These are phyloP conservation scores for Prosopocoilus inquinatus DNA, from an alignment of 2,888 invertebrate genomes.

Conservation along the genomic window DNA sequence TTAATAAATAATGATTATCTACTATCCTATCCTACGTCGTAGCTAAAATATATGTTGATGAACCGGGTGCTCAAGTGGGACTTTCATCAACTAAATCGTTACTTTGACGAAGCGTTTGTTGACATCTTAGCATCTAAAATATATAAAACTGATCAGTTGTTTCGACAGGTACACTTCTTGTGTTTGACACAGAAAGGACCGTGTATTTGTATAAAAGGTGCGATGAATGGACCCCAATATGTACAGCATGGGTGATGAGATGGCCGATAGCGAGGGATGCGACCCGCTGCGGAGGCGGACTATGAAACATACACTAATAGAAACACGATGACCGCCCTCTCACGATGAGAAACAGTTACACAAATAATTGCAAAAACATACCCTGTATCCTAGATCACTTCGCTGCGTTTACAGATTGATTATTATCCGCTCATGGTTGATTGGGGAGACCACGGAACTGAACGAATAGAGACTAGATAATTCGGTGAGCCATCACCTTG, in stretches of 20 bases:
- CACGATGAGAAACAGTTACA: slow-evolving; percentile 54
- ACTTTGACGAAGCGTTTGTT: slow-evolving; percentile 18
- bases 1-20: slow-evolving; percentile 39
- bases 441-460: slow-evolving; percentile 19
- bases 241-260: slow-evolving; percentile 42
- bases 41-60: slow-evolving; percentile 46
- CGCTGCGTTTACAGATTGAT: slow-evolving; percentile 56
- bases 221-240: slow-evolving; percentile 49
- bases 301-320: slow-evolving; percentile 36
- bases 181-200: slow-evolving; percentile 44
- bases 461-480: slow-evolving; percentile 30
- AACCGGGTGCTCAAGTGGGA: slow-evolving; percentile 17
- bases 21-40: slow-evolving; percentile 42
- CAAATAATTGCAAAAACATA: slow-evolving; percentile 90
- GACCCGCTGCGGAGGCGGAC: slow-evolving; percentile 41
- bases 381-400: slow-evolving; percentile 90
- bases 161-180: slow-evolving; percentile 43
- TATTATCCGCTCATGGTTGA: slow-evolving; percentile 19
- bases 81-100: slow-evolving; percentile 22
- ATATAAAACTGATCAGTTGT: slow-evolving; percentile 32
- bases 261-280: slow-evolving; percentile 34
- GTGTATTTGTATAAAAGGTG: slow-evolving; percentile 43
- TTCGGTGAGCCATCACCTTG: slow-evolving; percentile 26
- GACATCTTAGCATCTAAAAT: slow-evolving; percentile 35
- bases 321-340: slow-evolving; percentile 44